Base-by-base conservation (phyloP, 2,888 invertebrate genomes). In the Hipparchia semele region DNA sequence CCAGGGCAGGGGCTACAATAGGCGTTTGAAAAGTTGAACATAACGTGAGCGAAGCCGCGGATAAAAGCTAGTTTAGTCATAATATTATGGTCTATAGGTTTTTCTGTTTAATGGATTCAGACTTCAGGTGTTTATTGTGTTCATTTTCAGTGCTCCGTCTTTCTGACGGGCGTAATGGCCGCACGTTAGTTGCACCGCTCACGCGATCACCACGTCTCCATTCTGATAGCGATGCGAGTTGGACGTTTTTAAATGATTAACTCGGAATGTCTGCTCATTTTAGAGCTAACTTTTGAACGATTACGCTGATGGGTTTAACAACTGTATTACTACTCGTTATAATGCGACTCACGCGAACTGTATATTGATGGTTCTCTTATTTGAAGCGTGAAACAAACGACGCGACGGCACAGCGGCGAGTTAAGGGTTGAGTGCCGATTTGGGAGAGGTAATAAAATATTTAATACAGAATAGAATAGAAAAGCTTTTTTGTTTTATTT, bases 161-260 rank as follows among this genome's bases (percentile, higher is more conserved):
- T 54, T 54, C 54, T 54, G 66, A 66, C 66, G 66, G 53, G 39
- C 12, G 65, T 75, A 65, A 73, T 51, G 59, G 65, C 68, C 65
- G 53, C 54, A 76, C 66, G 49, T 13, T 62, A 46, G 13, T 33
- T 65, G 10, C 1, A 7, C 58, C 45, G 46, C 49, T 68, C 68
- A 68, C 68, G 68, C 68, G 58, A 68, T 13, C 10, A 46, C 46
- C 46, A 54, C 68, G 68, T 68, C 68, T 58, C 45, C 46, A 68
- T 68, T 68, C 6, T 68, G 68, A 68, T 58, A 68, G 58, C 61
- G 54, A 75, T 66, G 67, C 68, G 75, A 72, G 73, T 64, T 70
- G 67, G 64, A 70, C 74, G 74, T 60, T 76, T 73, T 71, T 68
- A 74, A 74, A 71, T 74, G 74, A 73, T 70, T 74, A 71, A 74